These are phyloP conservation scores for Drosophila nigritarsus DNA, from an alignment of 2,888 invertebrate genomes.

Conservation along the genomic window DNA sequence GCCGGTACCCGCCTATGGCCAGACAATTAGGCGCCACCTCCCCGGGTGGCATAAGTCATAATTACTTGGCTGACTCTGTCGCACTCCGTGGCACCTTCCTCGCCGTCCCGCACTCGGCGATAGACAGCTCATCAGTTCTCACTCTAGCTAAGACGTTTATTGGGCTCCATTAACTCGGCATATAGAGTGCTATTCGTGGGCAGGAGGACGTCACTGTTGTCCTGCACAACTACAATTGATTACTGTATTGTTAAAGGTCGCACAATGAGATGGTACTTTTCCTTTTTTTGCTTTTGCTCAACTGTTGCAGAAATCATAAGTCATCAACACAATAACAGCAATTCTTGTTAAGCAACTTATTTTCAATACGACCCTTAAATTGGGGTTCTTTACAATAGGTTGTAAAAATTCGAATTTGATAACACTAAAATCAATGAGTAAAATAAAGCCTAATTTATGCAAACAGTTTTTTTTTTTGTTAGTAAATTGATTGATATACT, in stretches of 20 bases:
- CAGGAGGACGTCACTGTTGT: background rate
- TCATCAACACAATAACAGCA: background rate
- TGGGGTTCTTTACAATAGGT: background rate
- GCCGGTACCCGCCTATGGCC: background rate
- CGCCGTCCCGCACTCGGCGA: too few species aligned
- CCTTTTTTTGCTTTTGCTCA: background rate
- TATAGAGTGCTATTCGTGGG: conserved; percentile 8
- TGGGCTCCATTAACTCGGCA: conserved; percentile 5
- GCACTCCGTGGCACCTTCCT: background rate
- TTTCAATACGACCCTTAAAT: background rate
- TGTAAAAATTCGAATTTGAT: background rate
- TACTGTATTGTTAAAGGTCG: background rate
- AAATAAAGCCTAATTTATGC: background rate
- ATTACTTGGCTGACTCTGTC: conserved; percentile 1
- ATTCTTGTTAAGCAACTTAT: background rate
- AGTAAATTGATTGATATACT: background rate
- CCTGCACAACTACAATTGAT: background rate
- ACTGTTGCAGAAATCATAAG: background rate
- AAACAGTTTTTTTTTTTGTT: background rate
- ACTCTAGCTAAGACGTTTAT: conserved; percentile 6
- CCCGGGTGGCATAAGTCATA: conserved; percentile 10
- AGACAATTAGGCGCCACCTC: conserved; percentile 6
- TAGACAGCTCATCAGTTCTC: conserved; percentile 6
- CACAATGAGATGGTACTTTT: background rate
- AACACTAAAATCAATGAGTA: background rate